A percentile compares a stretch with the other conserved stretches of the same genome.
These are phyloP conservation scores for Orchestes rusci DNA, from an alignment of 2,888 invertebrate species.

Conservation along the genomic window DNA sequence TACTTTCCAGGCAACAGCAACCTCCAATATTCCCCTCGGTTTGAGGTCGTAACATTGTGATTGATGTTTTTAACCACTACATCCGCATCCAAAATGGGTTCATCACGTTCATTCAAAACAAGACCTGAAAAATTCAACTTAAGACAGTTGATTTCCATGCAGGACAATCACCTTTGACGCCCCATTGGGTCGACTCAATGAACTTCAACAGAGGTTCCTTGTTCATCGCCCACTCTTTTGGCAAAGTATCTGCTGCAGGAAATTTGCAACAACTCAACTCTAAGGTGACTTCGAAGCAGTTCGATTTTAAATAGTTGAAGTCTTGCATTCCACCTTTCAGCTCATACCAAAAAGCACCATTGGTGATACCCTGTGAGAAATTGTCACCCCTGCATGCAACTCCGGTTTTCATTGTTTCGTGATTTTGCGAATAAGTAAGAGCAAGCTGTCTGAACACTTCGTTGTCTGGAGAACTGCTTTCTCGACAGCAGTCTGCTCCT, in stretches of 20 bases:
- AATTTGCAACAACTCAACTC: slow-evolving; percentile 96
- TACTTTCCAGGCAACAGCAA: slow-evolving; percentile 84
- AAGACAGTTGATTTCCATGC: background rate
- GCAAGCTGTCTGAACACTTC: slow-evolving; percentile 73
- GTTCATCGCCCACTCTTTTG: slow-evolving; percentile 78
- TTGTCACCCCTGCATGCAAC: slow-evolving; percentile 63
- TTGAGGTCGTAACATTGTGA: slow-evolving; percentile 72
- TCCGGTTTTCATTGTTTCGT: slow-evolving; percentile 70
- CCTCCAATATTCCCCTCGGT: slow-evolving; percentile 90
- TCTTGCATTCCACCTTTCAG: slow-evolving; percentile 96
- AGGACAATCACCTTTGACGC: slow-evolving; percentile 47
- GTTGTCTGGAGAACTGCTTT: slow-evolving; percentile 77
- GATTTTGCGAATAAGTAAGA: slow-evolving; percentile 63
- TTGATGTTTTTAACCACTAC: slow-evolving; percentile 70
- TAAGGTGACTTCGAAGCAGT: slow-evolving; percentile 94
- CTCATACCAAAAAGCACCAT: slow-evolving; percentile 90
- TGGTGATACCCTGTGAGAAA: slow-evolving; percentile 77
- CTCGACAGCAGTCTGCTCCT: slow-evolving; percentile 59
- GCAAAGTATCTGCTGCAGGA: slow-evolving; percentile 64
- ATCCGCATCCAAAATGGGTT: slow-evolving; percentile 64
- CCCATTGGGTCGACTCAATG: slow-evolving; percentile 74
- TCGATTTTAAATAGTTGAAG: slow-evolving; percentile 92
- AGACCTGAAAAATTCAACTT: slow-evolving; percentile 32
- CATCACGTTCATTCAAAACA: slow-evolving; percentile 40
- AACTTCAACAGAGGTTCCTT: slow-evolving; percentile 77